A percentile compares a stretch with the other conserved stretches of the same genome.
Evolutionary conservation across 2,888 invertebrate species (phyloP).

Genomic region (Drosophila nigritarsus): DNA sequence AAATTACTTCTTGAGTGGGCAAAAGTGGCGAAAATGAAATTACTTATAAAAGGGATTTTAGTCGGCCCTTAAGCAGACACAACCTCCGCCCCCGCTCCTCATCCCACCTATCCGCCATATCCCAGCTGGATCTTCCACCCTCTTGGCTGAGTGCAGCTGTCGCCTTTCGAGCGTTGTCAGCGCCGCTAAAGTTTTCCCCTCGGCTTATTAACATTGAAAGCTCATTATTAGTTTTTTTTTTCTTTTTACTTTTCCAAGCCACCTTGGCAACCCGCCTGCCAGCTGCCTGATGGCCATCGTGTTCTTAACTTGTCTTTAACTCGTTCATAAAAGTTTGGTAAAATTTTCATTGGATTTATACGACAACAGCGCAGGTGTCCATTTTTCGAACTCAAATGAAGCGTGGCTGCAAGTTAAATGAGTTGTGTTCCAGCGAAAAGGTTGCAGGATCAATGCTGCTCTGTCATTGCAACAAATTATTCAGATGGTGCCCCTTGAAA

Average conservation of each 20-base stretch:
- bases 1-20: slow-evolving; percentile 75
- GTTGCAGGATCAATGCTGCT: slow-evolving; percentile 16
- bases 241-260: background rate
- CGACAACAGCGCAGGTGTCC: slow-evolving; percentile 68
- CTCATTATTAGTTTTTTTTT: slow-evolving; percentile 77
- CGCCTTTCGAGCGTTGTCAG: slow-evolving; percentile 33
- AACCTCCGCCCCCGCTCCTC: background rate
- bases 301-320: slow-evolving; percentile 56
- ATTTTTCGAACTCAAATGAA: slow-evolving; percentile 43
- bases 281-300: slow-evolving; percentile 24
- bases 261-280: slow-evolving; percentile 14
- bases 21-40: slow-evolving; percentile 66
- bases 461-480: slow-evolving; percentile 43
- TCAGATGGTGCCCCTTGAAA: background rate
- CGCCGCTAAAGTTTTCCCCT: slow-evolving; percentile 43
- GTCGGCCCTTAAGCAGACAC: slow-evolving; percentile 32
- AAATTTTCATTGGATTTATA: slow-evolving; percentile 75
- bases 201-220: slow-evolving; percentile 82
- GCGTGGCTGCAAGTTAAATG: slow-evolving; percentile 58
- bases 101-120: background rate
- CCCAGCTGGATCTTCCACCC: background rate
- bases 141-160: slow-evolving; percentile 50
- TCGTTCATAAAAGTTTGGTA: slow-evolving; percentile 73
- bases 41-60: slow-evolving; percentile 72
- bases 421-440: slow-evolving; percentile 39